Conservation (phyloP, 2,888 invertebrate genomes). For the Ophion ellenae region DNA sequence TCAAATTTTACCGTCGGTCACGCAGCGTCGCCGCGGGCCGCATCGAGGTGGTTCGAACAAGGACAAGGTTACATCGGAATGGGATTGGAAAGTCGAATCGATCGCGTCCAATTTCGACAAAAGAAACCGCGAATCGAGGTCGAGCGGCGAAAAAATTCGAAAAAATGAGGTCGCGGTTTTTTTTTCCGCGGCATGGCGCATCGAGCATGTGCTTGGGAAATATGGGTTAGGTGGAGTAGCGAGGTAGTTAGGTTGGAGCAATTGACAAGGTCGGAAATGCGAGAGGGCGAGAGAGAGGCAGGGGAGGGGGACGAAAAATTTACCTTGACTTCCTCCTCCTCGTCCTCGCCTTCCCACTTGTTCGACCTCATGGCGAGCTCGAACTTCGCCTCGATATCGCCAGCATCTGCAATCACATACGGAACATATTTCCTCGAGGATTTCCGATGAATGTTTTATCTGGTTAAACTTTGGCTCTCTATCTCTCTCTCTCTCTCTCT, state of each 20-base stretch:
- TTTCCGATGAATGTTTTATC: slow-evolving; percentile 7
- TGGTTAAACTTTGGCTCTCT: not conserved
- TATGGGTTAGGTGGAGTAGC: not conserved
- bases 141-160: not conserved
- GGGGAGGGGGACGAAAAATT: slow-evolving; percentile 26
- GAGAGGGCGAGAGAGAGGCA: not conserved
- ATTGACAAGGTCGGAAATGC: not conserved
- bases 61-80: not conserved
- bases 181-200: slow-evolving; percentile 37
- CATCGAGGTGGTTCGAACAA: not conserved
- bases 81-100: not conserved
- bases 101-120: not conserved
- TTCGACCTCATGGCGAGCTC: slow-evolving; percentile 87
- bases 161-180: slow-evolving; percentile 9
- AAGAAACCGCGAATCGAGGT: not conserved
- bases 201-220: slow-evolving; percentile 73
- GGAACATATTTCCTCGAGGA: not conserved
- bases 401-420: slow-evolving; percentile 87
- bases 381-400: slow-evolving; percentile 89
- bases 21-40: too few species aligned
- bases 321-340: slow-evolving; percentile 94
- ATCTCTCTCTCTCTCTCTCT: slow-evolving; percentile 4
- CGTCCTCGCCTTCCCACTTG: slow-evolving; percentile 96
- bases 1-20: not conserved
- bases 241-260: not conserved